A percentile compares a stretch with the other conserved stretches of the same genome.
Evolutionary conservation across 1,140 invertebrate species (phyloP).

Genomic region (Rhagoletis zephyria): DNA sequence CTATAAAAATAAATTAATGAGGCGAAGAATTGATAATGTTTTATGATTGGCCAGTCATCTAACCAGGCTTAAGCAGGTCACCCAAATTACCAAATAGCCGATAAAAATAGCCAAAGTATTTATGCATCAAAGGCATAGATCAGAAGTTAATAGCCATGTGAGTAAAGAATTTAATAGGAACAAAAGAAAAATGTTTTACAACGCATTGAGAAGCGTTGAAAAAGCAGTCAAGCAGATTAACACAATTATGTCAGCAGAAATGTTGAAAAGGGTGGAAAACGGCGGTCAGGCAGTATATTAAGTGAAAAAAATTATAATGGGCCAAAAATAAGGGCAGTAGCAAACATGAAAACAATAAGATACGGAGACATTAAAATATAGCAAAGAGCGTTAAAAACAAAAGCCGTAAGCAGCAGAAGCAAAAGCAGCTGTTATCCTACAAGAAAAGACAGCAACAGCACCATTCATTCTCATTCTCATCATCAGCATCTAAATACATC

Average conservation of each 20-base stretch:
- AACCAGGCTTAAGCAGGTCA: too few species aligned
- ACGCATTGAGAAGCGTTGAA: not conserved
- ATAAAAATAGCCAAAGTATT: not conserved
- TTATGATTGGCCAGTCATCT: too few species aligned
- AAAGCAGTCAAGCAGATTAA: slow-evolving; percentile 19
- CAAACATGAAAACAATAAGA: not conserved
- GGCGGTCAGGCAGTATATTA: too few species aligned
- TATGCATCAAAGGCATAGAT: too few species aligned
- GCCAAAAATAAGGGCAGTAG: too few species aligned
- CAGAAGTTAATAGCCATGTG: not conserved
- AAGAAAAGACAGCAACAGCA: not conserved
- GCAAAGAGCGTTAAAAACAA: not conserved
- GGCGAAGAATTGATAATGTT: too few species aligned
- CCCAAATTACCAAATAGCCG: too few species aligned
- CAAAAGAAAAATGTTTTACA: not conserved
- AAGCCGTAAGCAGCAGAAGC: not conserved
- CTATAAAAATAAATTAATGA: too few species aligned
- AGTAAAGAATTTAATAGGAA: not conserved
- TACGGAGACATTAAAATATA: not conserved
- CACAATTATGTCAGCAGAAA: slow-evolving; percentile 16
- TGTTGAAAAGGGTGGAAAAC: not conserved
- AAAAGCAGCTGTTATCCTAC: not conserved
- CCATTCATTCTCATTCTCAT: not conserved
- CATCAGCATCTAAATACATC: too few species aligned
- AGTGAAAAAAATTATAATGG: too few species aligned